Base-by-base conservation (phyloP, 2,888 invertebrate species). In the Eucera pruinosa region DNA sequence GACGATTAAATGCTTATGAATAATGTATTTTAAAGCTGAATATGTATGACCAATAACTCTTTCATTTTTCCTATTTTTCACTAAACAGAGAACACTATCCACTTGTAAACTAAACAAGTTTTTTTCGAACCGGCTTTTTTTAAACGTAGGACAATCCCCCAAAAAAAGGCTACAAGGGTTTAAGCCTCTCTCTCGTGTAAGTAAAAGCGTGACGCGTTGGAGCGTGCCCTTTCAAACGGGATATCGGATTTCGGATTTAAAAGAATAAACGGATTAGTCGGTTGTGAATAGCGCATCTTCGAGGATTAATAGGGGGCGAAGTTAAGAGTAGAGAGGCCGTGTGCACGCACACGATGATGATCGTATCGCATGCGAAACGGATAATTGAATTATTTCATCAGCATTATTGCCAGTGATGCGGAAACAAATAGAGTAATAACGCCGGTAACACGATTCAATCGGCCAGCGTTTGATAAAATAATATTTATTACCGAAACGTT, bases 301-400 rank as follows among this genome's bases (percentile, higher is more conserved):
- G 61, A 62, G 67, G 76, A 73, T 73, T 73, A 73, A 77, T 62
- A 58, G 67, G 61, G 57, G 39, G 2, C 41, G 41, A 55, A 43
- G 57, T 55, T 73, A 43, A n/a, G 73, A 9, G 18, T 25, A 20
- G 54, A 11, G 48, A 15, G 50, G 11, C 25, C 43, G 20, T 13
- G 18, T n/a, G 50, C 39, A n/a, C 25, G 61, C 36, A 13, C 48
- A 18, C 33, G 2, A 3, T 20, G 64, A 23, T 57, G 57, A 41
- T 64, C 67, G 60, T 66, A 66, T 60, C 61, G 65, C 61, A 58
- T 11, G 70, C 57, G 62, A 54, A 71, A 71, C 47, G 52, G 48
- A 23, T 67, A 71, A 78, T 76, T 67, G 67, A 76, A 76, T 78
- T 78, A 71, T 76, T 62, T 78, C 74, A 76, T 76, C 71, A 60